phyloP scores from a whole-genome alignment of 2,113 vertebrate species.

The Brevimyrus niger region DNA sequence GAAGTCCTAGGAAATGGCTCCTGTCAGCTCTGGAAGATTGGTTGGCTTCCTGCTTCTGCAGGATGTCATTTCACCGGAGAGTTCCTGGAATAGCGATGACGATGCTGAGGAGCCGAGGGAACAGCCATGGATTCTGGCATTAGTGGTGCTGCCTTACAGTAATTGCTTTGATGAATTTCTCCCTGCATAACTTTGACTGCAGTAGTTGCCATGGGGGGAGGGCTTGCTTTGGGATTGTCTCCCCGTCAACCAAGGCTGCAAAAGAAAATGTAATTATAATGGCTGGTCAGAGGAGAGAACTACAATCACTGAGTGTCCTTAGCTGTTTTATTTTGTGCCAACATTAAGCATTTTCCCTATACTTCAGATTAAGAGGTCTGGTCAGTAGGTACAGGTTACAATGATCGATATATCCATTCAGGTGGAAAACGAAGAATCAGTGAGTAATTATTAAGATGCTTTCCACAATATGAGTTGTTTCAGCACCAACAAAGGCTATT shows the following conservation, averaged over 20 bases:
- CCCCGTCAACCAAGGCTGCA: constrained; percentile 50
- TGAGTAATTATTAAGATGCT: constrained; percentile 72
- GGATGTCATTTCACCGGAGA: background rate
- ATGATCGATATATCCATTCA: constrained; percentile 49
- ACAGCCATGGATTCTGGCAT: background rate
- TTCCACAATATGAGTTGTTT: constrained; percentile 71
- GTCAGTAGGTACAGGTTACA: constrained; percentile 55
- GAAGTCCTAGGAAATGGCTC: background rate
- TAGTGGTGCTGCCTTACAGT: constrained; percentile 26
- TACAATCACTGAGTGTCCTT: constrained; percentile 42
- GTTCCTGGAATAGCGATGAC: background rate
- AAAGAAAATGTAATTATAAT: constrained; percentile 55
- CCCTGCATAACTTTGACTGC: constrained; percentile 32
- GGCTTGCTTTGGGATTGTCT: constrained; percentile 38
- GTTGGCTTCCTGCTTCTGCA: background rate
- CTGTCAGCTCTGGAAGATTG: constrained; percentile 1
- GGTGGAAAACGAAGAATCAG: constrained; percentile 66
- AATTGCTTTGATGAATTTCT: constrained; percentile 44
- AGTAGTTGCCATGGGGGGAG: constrained; percentile 45
- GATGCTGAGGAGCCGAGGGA: background rate
- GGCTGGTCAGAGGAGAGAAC: constrained; percentile 47
- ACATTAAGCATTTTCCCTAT: constrained; percentile 38
- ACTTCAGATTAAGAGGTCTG: constrained; percentile 40
- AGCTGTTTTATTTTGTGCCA: constrained; percentile 31
- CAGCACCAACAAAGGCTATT: constrained; percentile 55